Conservation (phyloP, 2,797 vertebrate genomes). For the Takifugu rubripes region DNA sequence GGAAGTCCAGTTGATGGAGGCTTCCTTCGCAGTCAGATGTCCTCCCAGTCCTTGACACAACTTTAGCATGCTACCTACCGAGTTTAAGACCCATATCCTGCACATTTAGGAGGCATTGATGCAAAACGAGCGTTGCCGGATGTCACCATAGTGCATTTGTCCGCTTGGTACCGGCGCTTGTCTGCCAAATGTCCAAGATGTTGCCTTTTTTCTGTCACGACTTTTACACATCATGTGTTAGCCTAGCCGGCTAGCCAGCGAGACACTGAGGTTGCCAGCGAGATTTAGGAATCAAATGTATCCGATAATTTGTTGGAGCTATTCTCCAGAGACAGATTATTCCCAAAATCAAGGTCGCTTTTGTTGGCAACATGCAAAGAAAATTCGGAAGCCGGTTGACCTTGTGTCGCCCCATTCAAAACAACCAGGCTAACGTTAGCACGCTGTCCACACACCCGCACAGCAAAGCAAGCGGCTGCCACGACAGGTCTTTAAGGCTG, state of each 20-base stretch:
- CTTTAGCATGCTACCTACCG: constrained; percentile 21
- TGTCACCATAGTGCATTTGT: too few species aligned
- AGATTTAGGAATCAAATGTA: too few species aligned
- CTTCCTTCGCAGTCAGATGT: constrained; percentile 40
- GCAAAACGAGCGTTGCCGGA: not conserved
- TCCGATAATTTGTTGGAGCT: too few species aligned
- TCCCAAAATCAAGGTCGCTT: not conserved
- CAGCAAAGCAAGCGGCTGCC: not conserved
- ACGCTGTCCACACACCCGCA: not conserved
- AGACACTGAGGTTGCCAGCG: too few species aligned
- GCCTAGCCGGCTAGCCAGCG: too few species aligned
- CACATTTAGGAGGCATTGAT: too few species aligned
- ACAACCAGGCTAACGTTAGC: constrained; percentile 24
- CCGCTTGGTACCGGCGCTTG: too few species aligned
- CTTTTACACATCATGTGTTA: too few species aligned
- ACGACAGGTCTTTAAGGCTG: accelerated
- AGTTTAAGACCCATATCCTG: not conserved
- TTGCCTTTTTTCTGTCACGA: too few species aligned
- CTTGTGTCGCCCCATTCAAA: constrained; percentile 58
- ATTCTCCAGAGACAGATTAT: too few species aligned
- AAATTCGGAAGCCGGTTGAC: constrained; percentile 51
- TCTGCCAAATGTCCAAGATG: too few species aligned
- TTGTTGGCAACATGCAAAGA: not conserved
- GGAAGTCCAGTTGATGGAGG: not conserved
- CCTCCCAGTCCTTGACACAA: constrained; percentile 53